phyloP scores from a whole-genome alignment of 1,140 invertebrate genomes.

The Mactra quadrangularis region DNA sequence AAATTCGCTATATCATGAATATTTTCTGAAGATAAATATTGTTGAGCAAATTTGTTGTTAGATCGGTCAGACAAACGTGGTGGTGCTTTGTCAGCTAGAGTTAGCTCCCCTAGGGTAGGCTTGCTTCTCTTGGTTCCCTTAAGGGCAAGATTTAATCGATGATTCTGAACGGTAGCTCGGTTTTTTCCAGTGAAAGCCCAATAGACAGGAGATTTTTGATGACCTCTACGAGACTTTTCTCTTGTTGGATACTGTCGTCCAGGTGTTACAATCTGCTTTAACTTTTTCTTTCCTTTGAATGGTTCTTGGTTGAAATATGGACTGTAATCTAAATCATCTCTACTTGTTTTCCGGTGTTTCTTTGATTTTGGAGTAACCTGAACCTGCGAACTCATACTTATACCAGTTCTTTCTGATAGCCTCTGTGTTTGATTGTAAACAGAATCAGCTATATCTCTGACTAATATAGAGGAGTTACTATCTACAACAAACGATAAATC shows the following conservation, averaged over 20 bases:
- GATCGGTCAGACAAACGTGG: conserved; percentile 6
- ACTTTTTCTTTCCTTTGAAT: conserved; percentile 16
- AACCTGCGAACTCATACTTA: background rate
- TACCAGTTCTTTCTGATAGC: background rate
- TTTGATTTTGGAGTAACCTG: background rate
- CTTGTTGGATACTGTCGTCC: conserved; percentile 1
- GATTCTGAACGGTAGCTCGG: conserved; percentile 66
- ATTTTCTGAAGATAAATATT: conserved; percentile 34
- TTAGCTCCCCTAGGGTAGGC: conserved; percentile 30
- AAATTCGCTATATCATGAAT: conserved; percentile 45
- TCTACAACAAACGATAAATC: conserved; percentile 44
- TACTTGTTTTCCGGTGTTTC: background rate
- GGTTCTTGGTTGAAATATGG: background rate
- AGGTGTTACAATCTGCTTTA: conserved; percentile 51
- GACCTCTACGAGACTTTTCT: conserved; percentile 31
- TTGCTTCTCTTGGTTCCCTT: conserved; percentile 15
- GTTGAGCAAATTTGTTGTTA: conserved; percentile 14
- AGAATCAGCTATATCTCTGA: conserved; percentile 51
- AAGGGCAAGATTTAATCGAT: conserved; percentile 63
- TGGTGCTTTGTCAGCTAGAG: conserved; percentile 44
- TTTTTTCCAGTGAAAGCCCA: conserved; percentile 72
- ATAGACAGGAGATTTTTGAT: conserved; percentile 55
- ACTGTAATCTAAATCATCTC: background rate
- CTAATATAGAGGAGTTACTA: conserved; percentile 43
- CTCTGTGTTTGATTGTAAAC: conserved; percentile 20